phyloP scores from a whole-genome alignment of 2,888 invertebrate genomes.

The Platycheirus albimanus region DNA sequence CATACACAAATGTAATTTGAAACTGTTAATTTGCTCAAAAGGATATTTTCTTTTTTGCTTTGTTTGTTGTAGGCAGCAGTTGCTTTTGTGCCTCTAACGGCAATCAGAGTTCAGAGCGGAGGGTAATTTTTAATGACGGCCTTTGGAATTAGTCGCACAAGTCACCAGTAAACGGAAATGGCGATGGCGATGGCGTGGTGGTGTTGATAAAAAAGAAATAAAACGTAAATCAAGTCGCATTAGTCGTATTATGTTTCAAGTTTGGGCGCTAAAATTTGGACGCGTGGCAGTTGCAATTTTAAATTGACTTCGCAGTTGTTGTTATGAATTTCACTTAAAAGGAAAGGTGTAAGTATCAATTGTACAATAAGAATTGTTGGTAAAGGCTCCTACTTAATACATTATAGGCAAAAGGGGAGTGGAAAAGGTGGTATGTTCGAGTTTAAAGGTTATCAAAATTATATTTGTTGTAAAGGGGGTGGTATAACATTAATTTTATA shows the following conservation, averaged over 20 bases:
- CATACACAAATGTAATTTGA: slow-evolving; percentile 50
- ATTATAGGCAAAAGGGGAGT: no score
- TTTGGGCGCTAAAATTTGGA: slow-evolving; percentile 32
- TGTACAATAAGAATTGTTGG: slow-evolving; percentile 18
- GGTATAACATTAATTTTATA: no score
- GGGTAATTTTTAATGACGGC: slow-evolving; percentile 71
- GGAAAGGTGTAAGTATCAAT: slow-evolving; percentile 66
- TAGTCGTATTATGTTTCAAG: slow-evolving; percentile 27
- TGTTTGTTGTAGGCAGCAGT: slow-evolving; percentile 59
- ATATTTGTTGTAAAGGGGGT: no score
- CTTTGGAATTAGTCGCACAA: slow-evolving; percentile 21
- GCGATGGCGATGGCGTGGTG: background rate
- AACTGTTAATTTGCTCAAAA: slow-evolving; percentile 66
- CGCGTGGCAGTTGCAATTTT: slow-evolving; percentile 71
- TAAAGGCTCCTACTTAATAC: slow-evolving; percentile 1
- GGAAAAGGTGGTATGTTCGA: no score
- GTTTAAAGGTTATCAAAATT: no score
- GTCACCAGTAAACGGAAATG: slow-evolving; percentile 34
- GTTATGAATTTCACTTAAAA: background rate
- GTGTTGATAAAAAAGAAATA: slow-evolving; percentile 31
- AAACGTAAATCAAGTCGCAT: background rate
- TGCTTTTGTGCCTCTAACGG: slow-evolving; percentile 5
- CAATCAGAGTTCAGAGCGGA: slow-evolving; percentile 40
- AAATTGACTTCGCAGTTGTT: slow-evolving; percentile 47
- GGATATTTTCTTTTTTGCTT: slow-evolving; percentile 28